Base-by-base conservation (phyloP, 2,888 invertebrate species). In the Ariolimax columbianus region DNA sequence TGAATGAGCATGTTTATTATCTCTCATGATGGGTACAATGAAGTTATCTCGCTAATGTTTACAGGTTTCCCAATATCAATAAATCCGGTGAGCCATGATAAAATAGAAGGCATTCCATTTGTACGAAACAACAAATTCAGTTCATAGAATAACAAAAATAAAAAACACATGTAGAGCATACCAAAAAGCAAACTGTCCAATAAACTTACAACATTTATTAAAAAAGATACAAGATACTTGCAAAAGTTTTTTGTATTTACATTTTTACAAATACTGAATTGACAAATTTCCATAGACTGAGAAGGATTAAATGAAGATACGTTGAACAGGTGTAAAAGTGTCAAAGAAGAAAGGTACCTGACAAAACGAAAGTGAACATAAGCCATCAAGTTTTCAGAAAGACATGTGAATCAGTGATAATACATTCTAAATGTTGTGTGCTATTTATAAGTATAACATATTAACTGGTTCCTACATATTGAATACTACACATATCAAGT, bases 221-320 rank as follows among this genome's bases (percentile, higher is more conserved):
- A 63, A 63, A n/a, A 55, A 19, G 55, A 11, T 55, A 19, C 55
- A 55, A 4, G 23, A 55, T 33, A 11, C 36, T 33, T 68, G 36
- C 36, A 68, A 33, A 36, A 68, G 68, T 17, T 68, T 17, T 36
- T 26, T 70, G 19, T 70, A 70, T 70, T 70, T 70, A 70, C 70
- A 70, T 70, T 70, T 70, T 1, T 70, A 70, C 70, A 70, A 40
- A 40, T 70, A 70, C 40, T 40, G 4, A 70, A 70, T 19, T 7
- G 7, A 26, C 40, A 70, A 40, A 26, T 38, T 70, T 17, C 40
- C 33, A 68, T 17, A 66, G 66, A 66, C 26, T 66, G 66, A 66
- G 66, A 26, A 30, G n/a, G n/a, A n/a, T n/a, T n/a, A n/a, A n/a
- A n/a, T n/a, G n/a, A n/a, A 26, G 40, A 70, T 38, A 70, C 19